Base-by-base conservation (phyloP, 2,797 vertebrate species). In the Luscinia luscinia region DNA sequence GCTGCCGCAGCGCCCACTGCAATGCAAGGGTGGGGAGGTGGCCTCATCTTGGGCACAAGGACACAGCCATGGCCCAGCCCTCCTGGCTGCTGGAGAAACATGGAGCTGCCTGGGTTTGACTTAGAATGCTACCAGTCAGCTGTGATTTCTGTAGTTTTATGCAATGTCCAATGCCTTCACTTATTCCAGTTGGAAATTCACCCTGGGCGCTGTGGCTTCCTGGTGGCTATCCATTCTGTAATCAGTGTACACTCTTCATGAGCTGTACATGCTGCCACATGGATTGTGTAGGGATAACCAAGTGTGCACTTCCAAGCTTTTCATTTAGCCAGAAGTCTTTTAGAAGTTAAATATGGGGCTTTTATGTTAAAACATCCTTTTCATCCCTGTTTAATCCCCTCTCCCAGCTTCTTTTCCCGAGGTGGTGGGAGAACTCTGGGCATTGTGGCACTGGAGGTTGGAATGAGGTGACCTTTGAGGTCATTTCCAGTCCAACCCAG, bases 1-100 rank as follows among this genome's bases (percentile, higher is more conserved):
- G 52, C 12, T 92, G 96, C 52, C 96, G 98, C 95, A 99, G 95
- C 88, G 98, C 94, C 64, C 97, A 95, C 99, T 99, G 97, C 23
- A 9, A 49, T 2, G 45, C 8, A 72, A 34, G 26, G 15, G 1
- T 0, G 64, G 15, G 27, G 36, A 34, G 34, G 34, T 34, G 20
- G 45, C 45, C 45, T 22, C 11, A 46, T 12, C 45, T 19, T 8
- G 16, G 21, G 2, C 52, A n/a, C 48, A 0, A 1, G 4, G 17
- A 5, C 54, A 14, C 34, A 5, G 55, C 20, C 30, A 6, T 15
- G 4, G 1, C 48, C 32, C 22, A 8, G 36, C 19, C 22, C 34
- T 54, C 45, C 67, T 15, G 3, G 0, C 2, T 16, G 21, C 40
- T 34, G 58, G 40, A 28, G 40, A 3, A 43, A 34, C n/a, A 1